Base-by-base conservation (phyloP, 2,797 vertebrate species). In the Masticophis lateralis region DNA sequence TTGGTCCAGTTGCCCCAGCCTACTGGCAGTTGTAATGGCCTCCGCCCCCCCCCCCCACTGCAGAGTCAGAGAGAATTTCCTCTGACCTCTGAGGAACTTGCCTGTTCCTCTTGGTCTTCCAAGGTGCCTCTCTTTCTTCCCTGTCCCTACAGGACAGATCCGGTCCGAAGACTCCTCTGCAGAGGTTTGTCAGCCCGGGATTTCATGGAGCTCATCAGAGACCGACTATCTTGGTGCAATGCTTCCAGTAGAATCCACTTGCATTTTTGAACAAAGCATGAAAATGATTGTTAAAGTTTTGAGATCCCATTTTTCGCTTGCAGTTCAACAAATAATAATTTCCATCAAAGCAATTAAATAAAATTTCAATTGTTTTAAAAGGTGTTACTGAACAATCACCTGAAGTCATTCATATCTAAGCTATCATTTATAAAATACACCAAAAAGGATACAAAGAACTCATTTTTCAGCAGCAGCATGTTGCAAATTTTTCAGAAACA, bases 251-350 rank as follows among this genome's bases (percentile, higher is more conserved):
- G 47, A 51, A 51, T 51, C 47, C 5, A 95, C 94, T 96, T 95
- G 94, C 94, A 92, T 94, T 94, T 83, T 92, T 96, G 95, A 91
- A 96, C 94, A 94, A 96, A 97, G 97, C 97, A 97, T 97, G 97
- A 96, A 96, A 96, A 96, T 91, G 96, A 95, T 93, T 93, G 90
- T 95, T 95, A 96, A 1, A 51, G 91, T 94, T 94, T 95, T 95
- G 56, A 94, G 89, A 61, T 95, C 93, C 93, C 94, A 60, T 95
- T 95, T 95, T 20, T 90, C 61, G 91, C 79, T 22, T 95, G 93
- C 93, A 91, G 25, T 32, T 79, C 10, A 93, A 83, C 91, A 93
- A 91, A 61, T 92, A 91, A 53, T 57, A 37, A 95, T 95, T 92
- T 86, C 63, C 94, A 91, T 94, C 90, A 86, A 66, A 89, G 87